Evolutionary conservation across 2,888 invertebrate genomes (phyloP).

Genomic region (Choreutis nemorana): DNA sequence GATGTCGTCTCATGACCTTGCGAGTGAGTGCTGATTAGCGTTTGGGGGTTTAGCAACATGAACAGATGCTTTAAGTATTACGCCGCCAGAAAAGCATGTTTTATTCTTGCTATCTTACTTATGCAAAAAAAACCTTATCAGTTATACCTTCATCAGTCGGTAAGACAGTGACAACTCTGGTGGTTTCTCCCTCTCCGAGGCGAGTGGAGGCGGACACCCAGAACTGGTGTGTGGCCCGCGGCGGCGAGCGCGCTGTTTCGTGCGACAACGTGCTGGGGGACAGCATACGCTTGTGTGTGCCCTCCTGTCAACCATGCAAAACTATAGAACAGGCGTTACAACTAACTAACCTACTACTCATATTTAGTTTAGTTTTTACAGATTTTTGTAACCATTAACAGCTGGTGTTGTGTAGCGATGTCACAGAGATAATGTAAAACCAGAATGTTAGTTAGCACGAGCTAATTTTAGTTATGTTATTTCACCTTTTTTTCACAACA

Average conservation of each 20-base stretch:
- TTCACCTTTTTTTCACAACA: not conserved
- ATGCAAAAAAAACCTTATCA: not conserved
- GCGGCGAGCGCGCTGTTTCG: constrained; percentile 75
- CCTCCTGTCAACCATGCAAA: constrained; percentile 66
- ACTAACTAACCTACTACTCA: too few relatives aligned
- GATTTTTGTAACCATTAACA: too few relatives aligned
- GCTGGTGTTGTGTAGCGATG: too few relatives aligned
- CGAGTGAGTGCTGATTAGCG: too few relatives aligned
- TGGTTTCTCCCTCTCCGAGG: constrained; percentile 85
- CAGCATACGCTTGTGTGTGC: constrained; percentile 77
- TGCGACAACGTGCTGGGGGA: constrained; percentile 75
- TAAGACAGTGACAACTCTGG: constrained; percentile 77
- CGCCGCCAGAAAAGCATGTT: too few relatives aligned
- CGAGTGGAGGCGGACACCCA: constrained; percentile 78
- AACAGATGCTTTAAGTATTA: not conserved
- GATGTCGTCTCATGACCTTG: too few relatives aligned
- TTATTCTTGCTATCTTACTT: not conserved
- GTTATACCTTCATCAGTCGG: constrained; percentile 75
- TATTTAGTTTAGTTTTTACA: too few relatives aligned
- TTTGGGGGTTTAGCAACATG: not conserved
- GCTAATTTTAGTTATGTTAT: too few relatives aligned
- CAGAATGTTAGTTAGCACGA: too few relatives aligned
- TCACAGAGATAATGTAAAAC: too few relatives aligned
- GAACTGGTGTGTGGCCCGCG: constrained; percentile 78
- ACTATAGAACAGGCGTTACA: too few relatives aligned